Percentiles rank a stretch among this genome's conserved stretches.
Conservation (phyloP, 2,113 vertebrate species). For the Clarias gariepinus region DNA sequence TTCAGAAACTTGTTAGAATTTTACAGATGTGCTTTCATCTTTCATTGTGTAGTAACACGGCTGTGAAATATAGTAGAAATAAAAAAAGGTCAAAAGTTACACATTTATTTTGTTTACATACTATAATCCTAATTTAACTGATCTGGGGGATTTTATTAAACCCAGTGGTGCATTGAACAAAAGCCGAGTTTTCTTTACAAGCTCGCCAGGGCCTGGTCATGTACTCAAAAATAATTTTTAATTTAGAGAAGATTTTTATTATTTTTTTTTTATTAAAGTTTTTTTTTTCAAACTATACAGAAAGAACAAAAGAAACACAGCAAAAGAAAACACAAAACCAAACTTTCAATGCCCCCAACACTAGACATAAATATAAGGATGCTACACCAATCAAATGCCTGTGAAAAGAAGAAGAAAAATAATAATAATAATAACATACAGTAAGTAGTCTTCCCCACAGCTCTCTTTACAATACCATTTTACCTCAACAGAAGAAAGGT, state of each 20-base stretch:
- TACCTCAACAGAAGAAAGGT: too few relatives aligned
- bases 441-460: too few relatives aligned
- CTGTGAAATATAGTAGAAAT: neutral
- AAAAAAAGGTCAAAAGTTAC: neutral
- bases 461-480: too few relatives aligned
- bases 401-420: too few relatives aligned
- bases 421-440: too few relatives aligned
- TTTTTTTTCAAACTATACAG: too few relatives aligned
- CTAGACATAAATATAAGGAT: too few relatives aligned
- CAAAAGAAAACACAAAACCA: too few relatives aligned
- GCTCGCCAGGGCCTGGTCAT: neutral
- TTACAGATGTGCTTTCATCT: neutral
- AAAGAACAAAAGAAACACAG: too few relatives aligned
- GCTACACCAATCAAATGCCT: too few relatives aligned
- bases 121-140: neutral
- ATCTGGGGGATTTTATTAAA: neutral
- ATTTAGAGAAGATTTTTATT: neutral
- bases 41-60: neutral
- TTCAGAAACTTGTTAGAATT: constrained; percentile 15
- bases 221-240: neutral
- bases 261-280: too few relatives aligned
- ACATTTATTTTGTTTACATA: neutral
- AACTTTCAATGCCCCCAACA: too few relatives aligned
- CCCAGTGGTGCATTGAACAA: neutral
- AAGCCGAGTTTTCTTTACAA: neutral